These are phyloP conservation scores for Laothoe populi DNA, from an alignment of 2,888 invertebrate genomes.

Conservation along the genomic window DNA sequence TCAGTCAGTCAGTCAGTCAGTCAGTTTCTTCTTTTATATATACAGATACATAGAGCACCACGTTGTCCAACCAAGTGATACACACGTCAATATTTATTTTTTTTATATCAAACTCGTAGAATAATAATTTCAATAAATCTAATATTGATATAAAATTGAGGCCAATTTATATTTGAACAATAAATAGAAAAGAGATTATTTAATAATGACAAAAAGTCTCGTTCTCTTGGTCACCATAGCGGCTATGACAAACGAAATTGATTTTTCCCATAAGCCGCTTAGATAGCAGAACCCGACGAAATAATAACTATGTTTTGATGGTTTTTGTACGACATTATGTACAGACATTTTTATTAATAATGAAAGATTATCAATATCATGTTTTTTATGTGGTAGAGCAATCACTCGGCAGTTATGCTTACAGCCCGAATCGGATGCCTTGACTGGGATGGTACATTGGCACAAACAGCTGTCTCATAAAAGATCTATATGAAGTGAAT, in stretches of 20 bases:
- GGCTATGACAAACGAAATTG: constrained; percentile 65
- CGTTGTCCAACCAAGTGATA: too few species aligned
- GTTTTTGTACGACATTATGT: constrained; percentile 36
- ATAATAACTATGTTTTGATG: constrained; percentile 61
- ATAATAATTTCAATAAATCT: neutral
- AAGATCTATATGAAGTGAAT: too few species aligned
- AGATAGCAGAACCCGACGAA: constrained; percentile 56
- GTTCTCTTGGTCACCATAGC: constrained; percentile 50
- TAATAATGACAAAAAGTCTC: neutral
- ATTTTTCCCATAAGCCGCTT: constrained; percentile 78
- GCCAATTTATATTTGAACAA: neutral
- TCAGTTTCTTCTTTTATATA: too few species aligned
- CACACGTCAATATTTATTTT: too few species aligned
- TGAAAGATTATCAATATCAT: constrained; percentile 17
- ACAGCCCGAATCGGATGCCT: too few species aligned
- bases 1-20: too few species aligned
- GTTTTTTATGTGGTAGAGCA: neutral
- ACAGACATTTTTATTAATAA: constrained; percentile 25
- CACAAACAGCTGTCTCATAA: too few species aligned
- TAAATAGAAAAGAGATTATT: neutral
- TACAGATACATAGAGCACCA: too few species aligned
- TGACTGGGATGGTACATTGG: too few species aligned
- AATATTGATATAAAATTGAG: neutral
- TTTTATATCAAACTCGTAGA: neutral
- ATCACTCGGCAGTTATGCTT: neutral